These are phyloP conservation scores for Argynnis bischoffii DNA, from an alignment of 2,888 invertebrate genomes.

Conservation along the genomic window DNA sequence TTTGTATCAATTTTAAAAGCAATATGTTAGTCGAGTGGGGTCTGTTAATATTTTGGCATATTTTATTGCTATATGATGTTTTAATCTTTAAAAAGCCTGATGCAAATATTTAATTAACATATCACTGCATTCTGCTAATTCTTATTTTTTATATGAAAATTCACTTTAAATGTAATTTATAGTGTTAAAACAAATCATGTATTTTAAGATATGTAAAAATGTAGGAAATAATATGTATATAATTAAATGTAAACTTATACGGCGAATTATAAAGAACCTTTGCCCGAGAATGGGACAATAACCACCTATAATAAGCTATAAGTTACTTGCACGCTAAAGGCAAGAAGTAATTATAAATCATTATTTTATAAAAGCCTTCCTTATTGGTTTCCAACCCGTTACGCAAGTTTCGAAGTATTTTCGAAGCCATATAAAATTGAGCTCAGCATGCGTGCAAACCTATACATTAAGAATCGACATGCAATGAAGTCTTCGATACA, in stretches of 20 bases:
- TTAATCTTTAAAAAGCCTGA: slow-evolving; percentile 2
- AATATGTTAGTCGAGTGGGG: slow-evolving; percentile 59
- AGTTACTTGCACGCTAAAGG: slow-evolving; percentile 25
- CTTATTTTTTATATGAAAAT: neutral
- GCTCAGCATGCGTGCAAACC: slow-evolving; percentile 62
- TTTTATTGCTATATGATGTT: slow-evolving; percentile 14
- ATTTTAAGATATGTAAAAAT: neutral
- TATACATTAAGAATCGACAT: slow-evolving; percentile 62
- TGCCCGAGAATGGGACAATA: slow-evolving; percentile 17
- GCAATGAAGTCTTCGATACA: slow-evolving; percentile 62
- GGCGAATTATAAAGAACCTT: slow-evolving; percentile 13
- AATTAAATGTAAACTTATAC: slow-evolving; percentile 2
- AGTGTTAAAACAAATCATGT: neutral
- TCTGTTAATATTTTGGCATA: slow-evolving; percentile 35
- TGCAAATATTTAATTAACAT: neutral
- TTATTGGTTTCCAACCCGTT: slow-evolving; percentile 41
- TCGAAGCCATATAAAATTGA: slow-evolving; percentile 43
- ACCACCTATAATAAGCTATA: slow-evolving; percentile 22
- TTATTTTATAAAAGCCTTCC: slow-evolving; percentile 37
- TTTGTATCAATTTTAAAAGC: slow-evolving; percentile 58
- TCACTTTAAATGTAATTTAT: neutral
- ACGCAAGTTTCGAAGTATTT: slow-evolving; percentile 37
- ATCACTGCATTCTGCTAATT: neutral
- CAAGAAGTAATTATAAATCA: slow-evolving; percentile 38
- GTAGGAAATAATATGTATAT: neutral